A percentile compares a stretch with the other conserved stretches of the same genome.
phyloP scores from a whole-genome alignment of 2,797 vertebrate species.

The Oreortyx pictus region DNA sequence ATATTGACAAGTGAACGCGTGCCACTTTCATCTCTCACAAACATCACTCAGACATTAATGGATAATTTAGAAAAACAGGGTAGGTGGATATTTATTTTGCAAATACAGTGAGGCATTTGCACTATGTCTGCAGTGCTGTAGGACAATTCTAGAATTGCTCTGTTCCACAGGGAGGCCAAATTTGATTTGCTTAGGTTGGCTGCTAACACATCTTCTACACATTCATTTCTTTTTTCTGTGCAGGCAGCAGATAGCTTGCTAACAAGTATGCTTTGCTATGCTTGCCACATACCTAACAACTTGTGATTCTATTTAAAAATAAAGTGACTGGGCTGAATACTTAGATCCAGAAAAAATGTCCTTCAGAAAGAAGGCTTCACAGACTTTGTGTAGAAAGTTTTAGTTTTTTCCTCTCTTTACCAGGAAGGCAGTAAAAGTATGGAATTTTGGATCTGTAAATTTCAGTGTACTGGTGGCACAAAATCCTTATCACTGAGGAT shows the following conservation, averaged over 20 bases:
- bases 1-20: slow-evolving; percentile 87
- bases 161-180: not conserved
- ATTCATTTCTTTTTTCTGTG: not conserved
- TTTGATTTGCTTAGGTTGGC: not conserved
- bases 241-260: not conserved
- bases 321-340: not conserved
- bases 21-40: slow-evolving; percentile 88
- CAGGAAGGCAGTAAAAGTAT: not conserved
- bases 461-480: not conserved
- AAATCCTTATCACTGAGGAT: not conserved
- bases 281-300: not conserved
- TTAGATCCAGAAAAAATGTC: not conserved
- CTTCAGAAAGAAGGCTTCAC: not conserved
- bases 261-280: not conserved
- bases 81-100: slow-evolving; percentile 69
- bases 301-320: not conserved
- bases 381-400: not conserved
- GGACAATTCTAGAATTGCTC: not conserved
- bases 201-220: not conserved
- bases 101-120: not conserved
- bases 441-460: not conserved
- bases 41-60: slow-evolving; percentile 84
- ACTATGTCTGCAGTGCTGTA: not conserved
- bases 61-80: slow-evolving; percentile 89
- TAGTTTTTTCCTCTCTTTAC: not conserved